Base-by-base conservation (phyloP, 2,888 invertebrate genomes). In the Chorisops tibialis region DNA sequence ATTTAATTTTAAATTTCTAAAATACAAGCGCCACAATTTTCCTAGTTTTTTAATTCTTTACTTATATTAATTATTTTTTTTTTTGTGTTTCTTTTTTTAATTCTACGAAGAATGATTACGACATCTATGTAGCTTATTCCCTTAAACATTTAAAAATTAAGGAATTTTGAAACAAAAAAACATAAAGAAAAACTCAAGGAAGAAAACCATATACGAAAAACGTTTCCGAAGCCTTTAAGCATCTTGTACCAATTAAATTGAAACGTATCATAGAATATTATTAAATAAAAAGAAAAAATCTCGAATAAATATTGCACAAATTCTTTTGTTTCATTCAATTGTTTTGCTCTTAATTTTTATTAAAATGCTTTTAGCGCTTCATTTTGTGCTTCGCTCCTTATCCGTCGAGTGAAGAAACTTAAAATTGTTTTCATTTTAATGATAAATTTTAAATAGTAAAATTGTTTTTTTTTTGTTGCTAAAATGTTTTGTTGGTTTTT, bases 291-390 rank as follows among this genome's bases (percentile, higher is more conserved):
- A 45, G 11, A 6, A 45, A 47, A 50, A 38, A 38, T 38, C 43
- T n/a, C n/a, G n/a, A n/a, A 21, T 47, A 47, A 21, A 56, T 56
- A 56, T 56, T 56, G 56, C 56, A 56, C 56, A 56, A 45, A 45
- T 43, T 45, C 45, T 43, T 45, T 30, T 56, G 19, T 19, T 47
- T 43, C 30, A 43, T 14, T 37, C 5, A 22, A 30, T 56, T 43
- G 21, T 45, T 56, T 43, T 56, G 22, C 45, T 56, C 38, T 22
- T 3, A 54, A 43, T 21, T 39, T 9, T 41, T 39, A 12, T 7
- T 39, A 35, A 38, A 41, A 35, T 30, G 30, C 30, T 30, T 30
- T 30, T 7, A 30, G 30, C 30, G n/a, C n/a, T n/a, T n/a, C n/a
- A n/a, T 30, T 30, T 30, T 30, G 30, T 30, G 30, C 30, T 30